These are phyloP conservation scores for Paradoxurus hermaphroditus DNA, from an alignment of 2,113 vertebrate species.

Conservation along the genomic window DNA sequence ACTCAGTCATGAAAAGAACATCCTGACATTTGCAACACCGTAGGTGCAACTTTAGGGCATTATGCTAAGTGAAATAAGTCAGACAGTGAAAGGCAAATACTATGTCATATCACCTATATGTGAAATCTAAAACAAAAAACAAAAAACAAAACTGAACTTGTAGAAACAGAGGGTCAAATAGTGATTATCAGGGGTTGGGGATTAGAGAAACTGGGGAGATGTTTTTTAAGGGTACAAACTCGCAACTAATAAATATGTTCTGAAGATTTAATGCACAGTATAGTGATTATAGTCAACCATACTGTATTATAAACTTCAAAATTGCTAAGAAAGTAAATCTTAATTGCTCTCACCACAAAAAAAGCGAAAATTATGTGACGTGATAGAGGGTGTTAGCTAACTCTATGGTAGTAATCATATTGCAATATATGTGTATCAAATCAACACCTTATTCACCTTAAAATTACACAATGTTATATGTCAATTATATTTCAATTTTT, in stretches of 20 bases:
- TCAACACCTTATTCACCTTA: neutral
- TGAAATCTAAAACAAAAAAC: no score
- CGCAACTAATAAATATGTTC: neutral
- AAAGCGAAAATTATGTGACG: no score
- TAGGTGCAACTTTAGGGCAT: neutral
- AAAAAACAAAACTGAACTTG: neutral
- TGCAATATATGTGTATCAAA: no score
- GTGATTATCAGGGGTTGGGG: neutral
- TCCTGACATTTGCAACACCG: neutral
- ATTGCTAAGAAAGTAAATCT: no score
- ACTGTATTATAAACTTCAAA: neutral
- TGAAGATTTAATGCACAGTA: neutral
- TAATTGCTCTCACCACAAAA: no score
- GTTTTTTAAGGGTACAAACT: neutral
- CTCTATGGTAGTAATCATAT: no score
- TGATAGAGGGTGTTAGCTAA: no score
- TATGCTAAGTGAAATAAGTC: neutral
- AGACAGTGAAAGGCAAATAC: neutral
- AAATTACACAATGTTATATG: neutral
- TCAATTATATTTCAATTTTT: neutral
- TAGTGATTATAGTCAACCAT: neutral
- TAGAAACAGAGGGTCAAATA: neutral
- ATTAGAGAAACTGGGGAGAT: neutral
- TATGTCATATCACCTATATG: no score
- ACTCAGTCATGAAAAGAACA: neutral